Evolutionary conservation across 2,888 invertebrate genomes (phyloP).

Genomic region (Philaethria dido): DNA sequence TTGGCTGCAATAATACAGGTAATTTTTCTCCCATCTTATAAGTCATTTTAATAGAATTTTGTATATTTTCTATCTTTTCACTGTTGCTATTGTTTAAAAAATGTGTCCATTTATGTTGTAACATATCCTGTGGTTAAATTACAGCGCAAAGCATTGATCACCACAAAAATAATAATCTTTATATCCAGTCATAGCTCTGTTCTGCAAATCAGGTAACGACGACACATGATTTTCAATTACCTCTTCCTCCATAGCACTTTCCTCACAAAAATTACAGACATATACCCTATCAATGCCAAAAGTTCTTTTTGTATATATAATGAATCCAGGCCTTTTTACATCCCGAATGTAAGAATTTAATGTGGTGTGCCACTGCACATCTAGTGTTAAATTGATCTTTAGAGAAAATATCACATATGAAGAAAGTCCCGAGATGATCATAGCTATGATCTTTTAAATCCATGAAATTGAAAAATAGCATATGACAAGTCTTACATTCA

Average conservation of each 20-base stretch:
- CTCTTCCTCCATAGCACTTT: conserved; percentile 59
- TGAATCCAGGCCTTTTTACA: conserved; percentile 51
- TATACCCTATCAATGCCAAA: conserved; percentile 56
- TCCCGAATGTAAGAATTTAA: conserved; percentile 63
- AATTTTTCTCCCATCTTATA: conserved; percentile 58
- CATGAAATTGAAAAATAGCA: conserved; percentile 62
- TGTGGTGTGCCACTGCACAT: conserved; percentile 66
- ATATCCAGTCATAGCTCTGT: conserved; percentile 63
- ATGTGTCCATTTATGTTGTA: conserved; percentile 74
- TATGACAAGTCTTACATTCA: conserved; percentile 61
- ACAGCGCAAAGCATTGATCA: conserved; percentile 66
- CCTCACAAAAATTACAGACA: conserved; percentile 71
- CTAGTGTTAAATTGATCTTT: conserved; percentile 66
- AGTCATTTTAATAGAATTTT: conserved; percentile 39
- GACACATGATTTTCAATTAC: conserved; percentile 60
- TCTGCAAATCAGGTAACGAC: conserved; percentile 61
- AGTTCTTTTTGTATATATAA: conserved; percentile 56
- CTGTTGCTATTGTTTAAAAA: conserved; percentile 62
- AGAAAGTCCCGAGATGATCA: conserved; percentile 56
- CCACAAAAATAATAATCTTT: conserved; percentile 71
- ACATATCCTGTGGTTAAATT: conserved; percentile 66
- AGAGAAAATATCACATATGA: conserved; percentile 69
- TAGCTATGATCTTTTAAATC: conserved; percentile 72
- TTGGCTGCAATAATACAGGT: conserved; percentile 59
- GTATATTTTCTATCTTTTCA: conserved; percentile 41